A percentile compares a stretch with the other conserved stretches of the same genome.
Conservation (phyloP, 2,797 vertebrate genomes). For the Ctenopoma kingsleyae region DNA sequence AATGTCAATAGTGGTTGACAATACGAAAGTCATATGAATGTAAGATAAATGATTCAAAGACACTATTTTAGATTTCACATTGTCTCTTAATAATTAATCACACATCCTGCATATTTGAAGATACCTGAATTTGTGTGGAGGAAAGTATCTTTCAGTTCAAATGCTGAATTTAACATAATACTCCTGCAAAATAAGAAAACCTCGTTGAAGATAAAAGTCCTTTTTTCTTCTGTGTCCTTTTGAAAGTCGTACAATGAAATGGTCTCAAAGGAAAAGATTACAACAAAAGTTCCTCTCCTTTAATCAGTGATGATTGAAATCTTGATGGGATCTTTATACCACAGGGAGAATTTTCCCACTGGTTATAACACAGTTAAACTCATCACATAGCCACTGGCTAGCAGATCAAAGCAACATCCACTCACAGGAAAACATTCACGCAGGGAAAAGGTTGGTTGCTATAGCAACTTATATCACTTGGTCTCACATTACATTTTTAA, state of each 20-base stretch:
- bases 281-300: conserved; percentile 26
- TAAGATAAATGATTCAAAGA: conserved; percentile 78
- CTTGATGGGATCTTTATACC: conserved; percentile 44
- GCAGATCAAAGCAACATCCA: conserved; percentile 75
- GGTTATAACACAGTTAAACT: conserved; percentile 67
- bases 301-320: conserved; percentile 59
- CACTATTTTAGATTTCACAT: conserved; percentile 78
- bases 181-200: neutral
- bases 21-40: conserved; percentile 59
- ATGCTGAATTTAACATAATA: conserved; percentile 24
- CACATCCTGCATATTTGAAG: conserved; percentile 69
- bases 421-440: conserved; percentile 67
- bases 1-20: conserved; percentile 50
- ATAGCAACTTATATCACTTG: conserved; percentile 65
- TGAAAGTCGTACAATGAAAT: conserved; percentile 19
- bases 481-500: conserved; percentile 47
- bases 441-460: conserved; percentile 60
- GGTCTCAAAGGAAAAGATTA: conserved; percentile 10
- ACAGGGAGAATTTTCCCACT: conserved; percentile 46
- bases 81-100: conserved; percentile 79
- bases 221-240: neutral
- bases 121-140: conserved; percentile 61
- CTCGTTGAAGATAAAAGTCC: neutral
- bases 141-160: conserved; percentile 26
- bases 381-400: conserved; percentile 72